phyloP scores from a whole-genome alignment of 64 coral and sea anemone species.

The Pocillopora damicornis region DNA sequence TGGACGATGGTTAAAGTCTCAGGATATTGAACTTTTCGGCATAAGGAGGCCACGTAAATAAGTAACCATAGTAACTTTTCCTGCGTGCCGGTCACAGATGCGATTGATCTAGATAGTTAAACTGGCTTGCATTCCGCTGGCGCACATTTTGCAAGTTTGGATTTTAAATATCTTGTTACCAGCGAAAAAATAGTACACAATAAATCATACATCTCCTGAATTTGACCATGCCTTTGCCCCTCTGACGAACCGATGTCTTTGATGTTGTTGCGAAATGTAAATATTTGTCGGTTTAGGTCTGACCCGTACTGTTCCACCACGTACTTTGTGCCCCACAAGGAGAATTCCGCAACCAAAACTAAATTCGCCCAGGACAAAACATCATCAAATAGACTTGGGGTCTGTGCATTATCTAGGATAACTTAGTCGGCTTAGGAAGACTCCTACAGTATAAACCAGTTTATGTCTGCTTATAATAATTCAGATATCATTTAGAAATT shows the following conservation, averaged over 20 bases:
- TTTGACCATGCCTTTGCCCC: background rate
- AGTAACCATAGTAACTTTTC: too few species aligned
- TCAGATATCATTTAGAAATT: too few species aligned
- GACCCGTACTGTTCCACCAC: background rate
- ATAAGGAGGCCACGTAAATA: too few species aligned
- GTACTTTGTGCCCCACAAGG: constrained; percentile 6
- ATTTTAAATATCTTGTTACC: background rate
- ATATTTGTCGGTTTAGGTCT: background rate
- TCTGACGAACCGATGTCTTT: background rate
- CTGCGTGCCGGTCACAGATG: background rate
- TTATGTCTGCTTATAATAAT: too few species aligned
- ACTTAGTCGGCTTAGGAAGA: background rate
- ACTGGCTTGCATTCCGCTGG: background rate
- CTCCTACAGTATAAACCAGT: too few species aligned
- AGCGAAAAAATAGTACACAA: background rate
- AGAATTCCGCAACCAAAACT: background rate
- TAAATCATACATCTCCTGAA: constrained; percentile 4
- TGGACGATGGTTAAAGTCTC: too few species aligned
- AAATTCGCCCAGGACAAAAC: background rate
- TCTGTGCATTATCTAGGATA: background rate
- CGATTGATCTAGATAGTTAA: background rate
- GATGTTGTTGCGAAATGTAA: constrained; percentile 2
- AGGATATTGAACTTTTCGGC: too few species aligned
- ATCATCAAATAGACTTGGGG: background rate
- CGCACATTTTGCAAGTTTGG: background rate